Conservation (phyloP, 2,888 invertebrate genomes). For the Apodemia duryi region DNA sequence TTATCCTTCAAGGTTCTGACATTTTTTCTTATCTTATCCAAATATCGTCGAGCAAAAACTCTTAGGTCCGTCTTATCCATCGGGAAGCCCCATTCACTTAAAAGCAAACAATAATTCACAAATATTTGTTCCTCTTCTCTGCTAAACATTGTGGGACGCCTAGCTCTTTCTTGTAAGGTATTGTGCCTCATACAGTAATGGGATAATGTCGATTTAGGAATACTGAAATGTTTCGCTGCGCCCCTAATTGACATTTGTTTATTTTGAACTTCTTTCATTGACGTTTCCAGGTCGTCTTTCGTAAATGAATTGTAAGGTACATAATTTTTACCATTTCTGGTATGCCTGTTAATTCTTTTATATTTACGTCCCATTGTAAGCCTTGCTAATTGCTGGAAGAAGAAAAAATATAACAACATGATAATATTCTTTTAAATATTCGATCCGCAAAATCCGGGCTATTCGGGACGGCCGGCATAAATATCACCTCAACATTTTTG, state of each 20-base stretch:
- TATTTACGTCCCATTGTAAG: not conserved
- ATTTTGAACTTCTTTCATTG: slow-evolving; percentile 2
- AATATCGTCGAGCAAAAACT: slow-evolving; percentile 17
- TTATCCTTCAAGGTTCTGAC: slow-evolving; percentile 17
- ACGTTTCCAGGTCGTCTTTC: not conserved
- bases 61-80: slow-evolving; percentile 10
- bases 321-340: not conserved
- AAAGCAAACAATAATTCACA: slow-evolving; percentile 7
- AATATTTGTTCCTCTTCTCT: slow-evolving; percentile 1
- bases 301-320: not conserved
- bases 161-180: slow-evolving; percentile 19
- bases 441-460: not conserved
- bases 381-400: not conserved
- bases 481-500: not conserved
- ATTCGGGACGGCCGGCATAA: not conserved
- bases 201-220: not conserved
- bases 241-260: not conserved
- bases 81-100: slow-evolving; percentile 14
- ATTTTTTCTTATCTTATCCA: slow-evolving; percentile 16
- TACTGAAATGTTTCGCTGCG: not conserved
- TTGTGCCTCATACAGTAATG: not conserved
- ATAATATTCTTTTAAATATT: not conserved
- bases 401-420: not conserved
- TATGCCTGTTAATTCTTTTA: slow-evolving; percentile 1
- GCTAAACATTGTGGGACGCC: not conserved